Base-by-base conservation (phyloP, 2,888 invertebrate species). In the Eristalis arbustorum region DNA sequence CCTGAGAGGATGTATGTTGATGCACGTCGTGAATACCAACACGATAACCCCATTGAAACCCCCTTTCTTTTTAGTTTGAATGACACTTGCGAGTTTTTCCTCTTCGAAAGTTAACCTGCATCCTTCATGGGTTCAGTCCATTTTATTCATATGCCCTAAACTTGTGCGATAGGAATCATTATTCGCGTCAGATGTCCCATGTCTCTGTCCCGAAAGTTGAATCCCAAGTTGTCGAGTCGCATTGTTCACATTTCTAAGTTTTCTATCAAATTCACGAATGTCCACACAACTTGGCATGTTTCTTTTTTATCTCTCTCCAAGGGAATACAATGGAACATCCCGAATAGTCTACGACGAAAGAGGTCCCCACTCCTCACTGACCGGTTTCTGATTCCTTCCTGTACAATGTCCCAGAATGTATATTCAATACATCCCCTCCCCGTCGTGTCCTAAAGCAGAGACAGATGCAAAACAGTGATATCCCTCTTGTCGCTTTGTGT, bases 401-500 rank as follows among this genome's bases (percentile, higher is more conserved):
- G 18, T 18, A 18, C 49, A 49, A 22, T 31, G 18, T 49, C 8
- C 6, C 0, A 49, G 31, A 22, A 49, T 37, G 13, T 8, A 49
- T 18, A 49, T 3, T 6, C 49, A 49, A 5, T 49, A 0, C 8
- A 1, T 49, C 18, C 18, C 49, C 18, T 49, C 18, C 18, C 49
- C 18, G 8, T 8, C 4, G 18, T 49, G 49, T 18, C 49, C n/a
- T 5, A 18, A 18, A 8, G 37, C 40, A 23, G 22, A 81, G 56
- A 18, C 62, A 42, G 61, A 74, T 69, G 68, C 64, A 78, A 78
- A 75, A 23, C 34, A 80, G 56, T 62, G 69, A 37, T 66, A 64
- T 64, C 37, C 63, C 63, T 22, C 31, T 31, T 59, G 37, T 28
- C 42, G 28, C 62, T 61, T 63, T 40, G 64, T 62, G 57, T 31